Evolutionary conservation across 2,888 invertebrate genomes (phyloP).

Genomic region (Apodemia hepburni): DNA sequence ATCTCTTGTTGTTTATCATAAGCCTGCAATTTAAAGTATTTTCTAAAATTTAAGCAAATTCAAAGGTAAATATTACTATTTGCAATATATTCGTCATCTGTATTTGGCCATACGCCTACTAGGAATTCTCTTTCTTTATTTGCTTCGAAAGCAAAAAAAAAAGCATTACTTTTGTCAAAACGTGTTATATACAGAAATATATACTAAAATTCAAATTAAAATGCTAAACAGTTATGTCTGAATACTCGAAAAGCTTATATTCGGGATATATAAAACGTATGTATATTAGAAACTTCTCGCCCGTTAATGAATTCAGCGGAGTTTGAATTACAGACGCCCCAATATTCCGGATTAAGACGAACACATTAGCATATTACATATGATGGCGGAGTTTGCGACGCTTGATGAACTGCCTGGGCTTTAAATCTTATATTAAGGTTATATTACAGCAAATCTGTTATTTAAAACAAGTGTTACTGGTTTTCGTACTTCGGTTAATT

Average conservation of each 20-base stretch:
- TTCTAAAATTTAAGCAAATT: too few species aligned
- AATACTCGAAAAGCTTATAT: slow-evolving; percentile 1
- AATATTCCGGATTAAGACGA: slow-evolving; percentile 22
- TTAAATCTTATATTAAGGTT: slow-evolving; percentile 16
- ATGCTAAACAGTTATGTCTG: not conserved
- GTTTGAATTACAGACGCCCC: slow-evolving; percentile 20
- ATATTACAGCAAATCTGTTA: not conserved
- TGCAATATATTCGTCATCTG: too few species aligned
- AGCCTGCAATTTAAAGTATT: too few species aligned
- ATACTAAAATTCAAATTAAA: slow-evolving; percentile 5
- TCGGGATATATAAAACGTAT: not conserved
- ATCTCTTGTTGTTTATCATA: too few species aligned
- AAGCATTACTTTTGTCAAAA: not conserved
- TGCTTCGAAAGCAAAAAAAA: too few species aligned
- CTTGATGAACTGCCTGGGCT: slow-evolving; percentile 21
- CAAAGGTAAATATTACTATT: too few species aligned
- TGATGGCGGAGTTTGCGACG: slow-evolving; percentile 21
- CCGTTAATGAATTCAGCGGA: slow-evolving; percentile 19
- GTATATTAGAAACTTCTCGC: slow-evolving; percentile 16
- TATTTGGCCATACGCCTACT: too few species aligned
- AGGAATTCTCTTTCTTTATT: too few species aligned
- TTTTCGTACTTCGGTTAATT: too few species aligned
- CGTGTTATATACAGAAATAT: not conserved
- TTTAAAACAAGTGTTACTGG: too few species aligned
- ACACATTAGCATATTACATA: slow-evolving; percentile 22